Evolutionary conservation across 2,888 invertebrate genomes (phyloP), one percentile per base, ranked within the genome.

Genomic region (Onchidella celtica): DNA sequence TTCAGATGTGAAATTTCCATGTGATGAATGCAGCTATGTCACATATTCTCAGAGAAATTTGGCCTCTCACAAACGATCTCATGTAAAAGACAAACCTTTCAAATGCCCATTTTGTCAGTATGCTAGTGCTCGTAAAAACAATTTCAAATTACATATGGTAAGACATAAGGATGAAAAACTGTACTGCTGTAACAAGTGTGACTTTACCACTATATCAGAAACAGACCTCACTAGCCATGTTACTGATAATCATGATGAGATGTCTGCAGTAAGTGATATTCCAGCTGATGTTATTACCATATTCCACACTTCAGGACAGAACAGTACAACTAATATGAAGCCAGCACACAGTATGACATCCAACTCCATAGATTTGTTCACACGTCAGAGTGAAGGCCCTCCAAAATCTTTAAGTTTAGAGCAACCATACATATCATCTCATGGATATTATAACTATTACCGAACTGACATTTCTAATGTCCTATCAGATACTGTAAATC

Each of bases 121-220:
- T 27, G 38, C 40, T 17, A 75, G 79, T 66, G 83, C 76, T 29
- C 72, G 79, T 17, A 83, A 83, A 17, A 79, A 79, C 24, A 83
- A 83, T 47, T 65, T 76, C 34, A 75, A 83, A 65, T 69, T 70
- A 36, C 83, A 83, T 24, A 83, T 70, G 76, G 76, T 79, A 2
- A 79, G 70, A 4, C 83, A 83, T 38, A 79, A 75, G n/a, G 61
- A 79, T 36, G 83, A 79, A 29, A 83, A 75, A 27, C 72, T 79
- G 40, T 83, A 79, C 36, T 59, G 66, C 32, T 79, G 83, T 63
- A 63, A 70, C 3, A 70, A 76, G n/a, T 83, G 83, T 76, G 82
- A 74, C 29, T 74, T 63, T 21, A 27, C 4, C 57, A n/a, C n/a
- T 29, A 47, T 21, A 32, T 17, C 38, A 27, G 55, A 75, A 2